Base-by-base conservation (phyloP, 2,113 vertebrate genomes). In the Antennarius striatus region DNA sequence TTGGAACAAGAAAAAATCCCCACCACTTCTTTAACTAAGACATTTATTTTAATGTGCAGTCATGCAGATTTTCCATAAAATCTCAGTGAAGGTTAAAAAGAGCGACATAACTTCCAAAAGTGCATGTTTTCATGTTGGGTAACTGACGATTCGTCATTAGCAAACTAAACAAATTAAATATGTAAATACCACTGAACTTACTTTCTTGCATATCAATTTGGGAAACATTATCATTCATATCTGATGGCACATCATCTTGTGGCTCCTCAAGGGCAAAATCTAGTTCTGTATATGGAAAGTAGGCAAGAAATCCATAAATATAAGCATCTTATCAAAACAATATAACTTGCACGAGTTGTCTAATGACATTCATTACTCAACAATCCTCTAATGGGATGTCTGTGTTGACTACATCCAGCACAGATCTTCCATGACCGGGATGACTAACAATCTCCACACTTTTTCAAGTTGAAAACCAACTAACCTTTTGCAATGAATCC, bases 401-500 rank as follows among this genome's bases (percentile, higher is more conserved):
- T 36, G 32, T 4, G 32, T 36, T 36, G 32, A 36, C 32, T 36
- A 7, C 3, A 36, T 55, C 5, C 22, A 63, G 43, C 32, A 3
- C 1, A 73, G n/a, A 36, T 36, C 15, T 73, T 29, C 4, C 22
- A 43, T 15, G 17, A n/a, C 2, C 9, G 45, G 12, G 8, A 13
- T 9, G 32, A 55, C 15, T 8, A 3, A 11, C 3, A 7, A 9
- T 43, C 4, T n/a, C 12, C 0, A 43, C 0, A 36, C 32, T 52
- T 8, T 51, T 51, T 36, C 10, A 45, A 60, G 5, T 6, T 42
- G 32, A 30, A 2, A 58, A 30, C 14, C 5, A 56, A 80, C 80
- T 30, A 1, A 84, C 85, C 82, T 79, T 77, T 62, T 52, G 10
- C 36, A 12, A 48, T 3, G 0, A 40, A 52, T 39, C 4, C 45